Evolutionary conservation across 1,140 invertebrate species (phyloP).

Genomic region (honey bee (Apis mellifera)): DNA sequence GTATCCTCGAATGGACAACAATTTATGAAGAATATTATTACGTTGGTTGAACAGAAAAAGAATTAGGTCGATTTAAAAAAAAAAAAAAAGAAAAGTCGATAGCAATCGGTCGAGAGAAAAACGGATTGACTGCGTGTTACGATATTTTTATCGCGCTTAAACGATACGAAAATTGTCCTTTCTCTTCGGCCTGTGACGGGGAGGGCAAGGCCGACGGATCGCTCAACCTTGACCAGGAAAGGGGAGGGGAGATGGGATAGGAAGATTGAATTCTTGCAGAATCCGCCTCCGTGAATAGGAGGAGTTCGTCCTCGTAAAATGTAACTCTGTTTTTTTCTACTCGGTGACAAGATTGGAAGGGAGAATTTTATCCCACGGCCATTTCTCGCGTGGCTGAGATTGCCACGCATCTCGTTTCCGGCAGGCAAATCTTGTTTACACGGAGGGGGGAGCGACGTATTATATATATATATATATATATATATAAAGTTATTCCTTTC

Average conservation of each 20-base stretch:
- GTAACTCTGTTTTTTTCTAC: background rate
- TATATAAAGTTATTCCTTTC: no score
- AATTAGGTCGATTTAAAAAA: background rate
- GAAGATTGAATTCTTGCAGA: slow-evolving; percentile 26
- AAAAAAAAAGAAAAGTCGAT: background rate
- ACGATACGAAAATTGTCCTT: slow-evolving; percentile 14
- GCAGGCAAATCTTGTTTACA: background rate
- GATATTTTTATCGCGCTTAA: slow-evolving; percentile 7
- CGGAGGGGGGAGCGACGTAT: no score
- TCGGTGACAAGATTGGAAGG: background rate
- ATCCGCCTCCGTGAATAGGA: background rate
- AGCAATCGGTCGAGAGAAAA: background rate
- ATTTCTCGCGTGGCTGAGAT: no score
- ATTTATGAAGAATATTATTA: no score
- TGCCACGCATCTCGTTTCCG: no score
- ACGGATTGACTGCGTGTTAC: background rate
- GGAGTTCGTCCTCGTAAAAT: background rate
- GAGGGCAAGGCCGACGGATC: slow-evolving; percentile 17
- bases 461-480: no score
- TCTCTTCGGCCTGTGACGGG: background rate
- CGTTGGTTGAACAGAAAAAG: no score
- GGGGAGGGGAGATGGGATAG: background rate
- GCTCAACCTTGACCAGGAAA: slow-evolving; percentile 11
- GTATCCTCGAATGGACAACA: no score
- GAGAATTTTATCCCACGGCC: background rate